Base-by-base conservation (phyloP, 2,797 vertebrate genomes). In the Antennarius maculatus region DNA sequence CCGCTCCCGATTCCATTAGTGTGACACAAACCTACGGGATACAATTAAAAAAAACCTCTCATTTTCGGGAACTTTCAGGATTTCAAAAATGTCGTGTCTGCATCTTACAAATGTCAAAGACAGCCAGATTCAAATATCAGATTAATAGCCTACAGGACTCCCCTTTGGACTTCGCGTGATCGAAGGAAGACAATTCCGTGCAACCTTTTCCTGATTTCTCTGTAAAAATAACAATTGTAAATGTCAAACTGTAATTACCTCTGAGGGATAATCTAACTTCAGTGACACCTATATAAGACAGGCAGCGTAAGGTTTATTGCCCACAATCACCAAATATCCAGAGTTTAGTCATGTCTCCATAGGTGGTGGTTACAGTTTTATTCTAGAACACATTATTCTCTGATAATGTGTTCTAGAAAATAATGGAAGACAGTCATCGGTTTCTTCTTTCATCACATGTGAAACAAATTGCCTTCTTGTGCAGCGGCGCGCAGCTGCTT, bases 401-500 rank as follows among this genome's bases (percentile, higher is more conserved):
- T 34, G 67, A 48, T 56, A 45, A 56, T 29, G 55, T 39, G 58
- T 50, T 56, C 47, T 3, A 6, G 45, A 15, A 16, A 0, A 29
- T 15, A n/a, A 3, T 11, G 29, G 54, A 49, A 52, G 37, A 43
- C 45, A 6, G 53, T 64, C 71, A 1, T 55, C 4, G 46, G 55
- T 43, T 29, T 68, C 29, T 17, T 41, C 46, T 34, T 61, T 54
- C 58, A 66, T 77, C 80, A 64, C 55, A 64, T 47, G 56, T 63
- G 58, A 56, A 73, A 67, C 63, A 63, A 78, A 66, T 61, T 61
- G 64, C 70, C 63, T 71, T 66, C 66, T 48, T 59, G n/a, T 46
- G 64, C 73, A 55, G 69, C 15, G 63, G 51, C 66, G 52, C 53
- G 55, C 72, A 67, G 74, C 80, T 82, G 81, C 69, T 88, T 86